A percentile compares a stretch with the other conserved stretches of the same genome.
These are phyloP conservation scores for Liposcelis brunnea DNA, from an alignment of 2,888 invertebrate genomes.

Conservation along the genomic window DNA sequence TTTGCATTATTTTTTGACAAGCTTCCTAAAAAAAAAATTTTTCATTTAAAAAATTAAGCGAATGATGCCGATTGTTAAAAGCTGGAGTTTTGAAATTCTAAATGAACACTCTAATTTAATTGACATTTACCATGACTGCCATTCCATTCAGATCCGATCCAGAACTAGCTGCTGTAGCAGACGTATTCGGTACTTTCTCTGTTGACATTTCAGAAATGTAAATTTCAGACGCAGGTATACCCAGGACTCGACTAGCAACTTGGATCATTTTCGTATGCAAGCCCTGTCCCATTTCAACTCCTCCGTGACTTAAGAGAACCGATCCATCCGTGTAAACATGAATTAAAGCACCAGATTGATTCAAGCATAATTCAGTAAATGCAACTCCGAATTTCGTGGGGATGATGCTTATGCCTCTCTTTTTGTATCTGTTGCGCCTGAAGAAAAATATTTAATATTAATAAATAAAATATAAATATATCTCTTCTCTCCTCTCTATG, in stretches of 20 bases:
- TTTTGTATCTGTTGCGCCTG: constrained; percentile 65
- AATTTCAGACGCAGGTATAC: constrained; percentile 51
- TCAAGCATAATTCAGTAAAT: constrained; percentile 55
- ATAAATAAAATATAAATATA: constrained; percentile 5
- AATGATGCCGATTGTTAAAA: background rate
- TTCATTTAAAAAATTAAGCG: background rate
- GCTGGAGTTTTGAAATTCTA: background rate
- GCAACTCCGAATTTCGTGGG: constrained; percentile 77
- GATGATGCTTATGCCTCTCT: constrained; percentile 64
- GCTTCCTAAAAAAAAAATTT: constrained; percentile 39
- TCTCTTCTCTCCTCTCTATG: too few relatives aligned
- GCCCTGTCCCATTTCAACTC: constrained; percentile 97
- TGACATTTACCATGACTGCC: constrained; percentile 49
- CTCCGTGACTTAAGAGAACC: constrained; percentile 74
- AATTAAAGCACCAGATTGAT: constrained; percentile 76
- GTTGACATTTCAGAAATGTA: constrained; percentile 71
- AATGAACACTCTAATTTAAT: too few relatives aligned
- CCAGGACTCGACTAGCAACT: constrained; percentile 59
- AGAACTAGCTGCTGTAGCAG: constrained; percentile 75
- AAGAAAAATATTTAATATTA: constrained; percentile 15
- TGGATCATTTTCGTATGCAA: constrained; percentile 92
- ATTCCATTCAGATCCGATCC: constrained; percentile 84
- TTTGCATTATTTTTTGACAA: constrained; percentile 51
- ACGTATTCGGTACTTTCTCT: constrained; percentile 83
- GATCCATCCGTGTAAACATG: constrained; percentile 79